Percentiles rank a stretch among this genome's conserved stretches.
Evolutionary conservation across 2,888 invertebrate genomes (phyloP).

Genomic region (Melanostoma mellinum): DNA sequence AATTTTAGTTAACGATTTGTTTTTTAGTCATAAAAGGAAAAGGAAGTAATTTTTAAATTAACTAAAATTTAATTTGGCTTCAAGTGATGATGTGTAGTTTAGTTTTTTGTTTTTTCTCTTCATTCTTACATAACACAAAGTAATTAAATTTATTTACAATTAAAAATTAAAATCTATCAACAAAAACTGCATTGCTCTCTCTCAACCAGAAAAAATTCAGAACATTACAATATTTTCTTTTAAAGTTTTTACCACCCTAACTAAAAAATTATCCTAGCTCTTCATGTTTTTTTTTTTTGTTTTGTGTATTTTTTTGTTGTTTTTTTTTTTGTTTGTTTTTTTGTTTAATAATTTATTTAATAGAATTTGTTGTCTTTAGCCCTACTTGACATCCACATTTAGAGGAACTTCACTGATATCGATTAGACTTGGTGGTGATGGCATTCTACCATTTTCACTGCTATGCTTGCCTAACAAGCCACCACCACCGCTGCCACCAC

Average conservation of each 20-base stretch:
- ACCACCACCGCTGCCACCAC: conserved; percentile 16
- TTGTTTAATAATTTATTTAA: conserved; percentile 72
- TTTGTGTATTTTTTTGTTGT: conserved; percentile 46
- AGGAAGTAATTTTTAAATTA: conserved; percentile 49
- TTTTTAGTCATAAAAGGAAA: conserved; percentile 24
- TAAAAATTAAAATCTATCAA: conserved; percentile 45
- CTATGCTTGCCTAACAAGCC: conserved; percentile 46
- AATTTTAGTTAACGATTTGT: conserved; percentile 12
- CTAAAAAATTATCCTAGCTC: conserved; percentile 69
- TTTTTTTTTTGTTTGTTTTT: conserved; percentile 67
- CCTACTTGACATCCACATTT: conserved; percentile 82
- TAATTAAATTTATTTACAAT: conserved; percentile 60
- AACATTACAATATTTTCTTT: conserved; percentile 36
- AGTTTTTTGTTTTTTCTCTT: conserved; percentile 15
- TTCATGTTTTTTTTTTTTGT: conserved; percentile 70
- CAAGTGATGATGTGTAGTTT: conserved; percentile 34
- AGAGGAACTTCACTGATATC: conserved; percentile 82
- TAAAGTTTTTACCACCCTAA: conserved; percentile 73
- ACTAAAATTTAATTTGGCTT: conserved; percentile 73
- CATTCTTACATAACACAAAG: conserved; percentile 46
- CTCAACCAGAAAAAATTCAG: conserved; percentile 58
- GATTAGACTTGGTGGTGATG: conserved; percentile 81
- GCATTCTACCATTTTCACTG: conserved; percentile 73
- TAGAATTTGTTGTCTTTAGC: conserved; percentile 73
- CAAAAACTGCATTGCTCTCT: conserved; percentile 52